Percentiles rank a stretch among this genome's conserved stretches.
Conservation (phyloP, 1,140 invertebrate genomes). For the Phortica variegata region DNA sequence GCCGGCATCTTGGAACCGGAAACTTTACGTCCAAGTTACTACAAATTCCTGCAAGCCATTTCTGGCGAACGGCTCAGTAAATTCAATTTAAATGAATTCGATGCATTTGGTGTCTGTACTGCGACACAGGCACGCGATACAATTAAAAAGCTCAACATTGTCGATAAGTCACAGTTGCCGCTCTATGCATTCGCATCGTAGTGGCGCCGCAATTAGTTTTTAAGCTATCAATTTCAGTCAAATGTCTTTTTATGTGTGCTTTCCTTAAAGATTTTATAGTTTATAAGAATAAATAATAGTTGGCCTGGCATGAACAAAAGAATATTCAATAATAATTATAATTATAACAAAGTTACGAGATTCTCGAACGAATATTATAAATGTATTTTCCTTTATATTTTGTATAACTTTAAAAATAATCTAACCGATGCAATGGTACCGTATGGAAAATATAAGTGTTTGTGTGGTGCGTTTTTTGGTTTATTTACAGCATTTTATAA, state of each 20-base stretch:
- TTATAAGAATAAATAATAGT: neutral
- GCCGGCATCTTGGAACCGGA: slow-evolving; percentile 77
- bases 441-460: no score
- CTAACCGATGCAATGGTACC: no score
- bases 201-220: neutral
- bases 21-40: slow-evolving; percentile 78
- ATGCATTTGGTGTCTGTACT: slow-evolving; percentile 62
- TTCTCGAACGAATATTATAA: no score
- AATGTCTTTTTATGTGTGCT: neutral
- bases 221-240: neutral
- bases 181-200: slow-evolving; percentile 34
- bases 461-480: no score
- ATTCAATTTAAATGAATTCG: slow-evolving; percentile 56
- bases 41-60: slow-evolving; percentile 75
- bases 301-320: neutral
- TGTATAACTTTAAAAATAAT: no score
- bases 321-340: no score
- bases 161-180: slow-evolving; percentile 31
- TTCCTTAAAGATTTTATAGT: neutral
- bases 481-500: no score
- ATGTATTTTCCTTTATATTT: no score
- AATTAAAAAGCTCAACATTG: slow-evolving; percentile 38
- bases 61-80: slow-evolving; percentile 67
- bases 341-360: no score
- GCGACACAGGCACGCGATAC: slow-evolving; percentile 57